A percentile compares a stretch with the other conserved stretches of the same genome.
Conservation (phyloP, 64 coral and sea anemone species). For the Cladopsammia gracilis region DNA sequence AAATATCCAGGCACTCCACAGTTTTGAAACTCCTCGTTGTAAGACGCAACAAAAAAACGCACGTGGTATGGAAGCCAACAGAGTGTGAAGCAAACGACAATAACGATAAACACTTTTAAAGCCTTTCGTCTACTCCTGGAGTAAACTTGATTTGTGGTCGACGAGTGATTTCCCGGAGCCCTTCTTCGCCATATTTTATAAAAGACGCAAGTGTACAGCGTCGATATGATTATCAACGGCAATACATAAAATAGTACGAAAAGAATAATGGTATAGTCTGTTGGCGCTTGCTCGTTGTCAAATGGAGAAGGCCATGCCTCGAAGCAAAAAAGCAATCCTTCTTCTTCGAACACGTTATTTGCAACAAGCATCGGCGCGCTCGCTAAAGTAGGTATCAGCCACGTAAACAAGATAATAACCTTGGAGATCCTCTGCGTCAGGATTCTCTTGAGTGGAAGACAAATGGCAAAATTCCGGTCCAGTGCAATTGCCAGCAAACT, state of each 20-base stretch:
- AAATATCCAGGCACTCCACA: slow-evolving; percentile 15
- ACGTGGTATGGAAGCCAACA: slow-evolving; percentile 72
- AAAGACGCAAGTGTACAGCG: slow-evolving; percentile 56
- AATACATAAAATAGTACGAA: slow-evolving; percentile 62
- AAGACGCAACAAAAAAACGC: slow-evolving; percentile 39
- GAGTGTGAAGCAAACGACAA: slow-evolving; percentile 39
- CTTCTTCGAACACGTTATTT: slow-evolving; percentile 9
- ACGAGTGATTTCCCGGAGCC: slow-evolving; percentile 34
- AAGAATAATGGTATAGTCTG: slow-evolving; percentile 65
- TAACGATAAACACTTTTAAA: slow-evolving; percentile 54
- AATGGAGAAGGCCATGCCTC: slow-evolving; percentile 68
- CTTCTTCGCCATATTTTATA: slow-evolving; percentile 68
- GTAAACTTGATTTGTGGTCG: slow-evolving; percentile 3
- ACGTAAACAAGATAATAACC: slow-evolving; percentile 51
- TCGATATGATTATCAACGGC: slow-evolving; percentile 52
- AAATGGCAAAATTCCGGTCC: slow-evolving; percentile 61
- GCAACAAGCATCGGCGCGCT: slow-evolving; percentile 58
- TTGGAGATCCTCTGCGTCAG: slow-evolving; percentile 42
- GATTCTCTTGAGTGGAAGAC: slow-evolving; percentile 38
- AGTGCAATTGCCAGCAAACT: slow-evolving; percentile 59
- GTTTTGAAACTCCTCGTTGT: neutral
- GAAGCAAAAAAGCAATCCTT: slow-evolving; percentile 32
- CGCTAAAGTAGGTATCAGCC: slow-evolving; percentile 37
- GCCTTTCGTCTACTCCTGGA: slow-evolving; percentile 38
- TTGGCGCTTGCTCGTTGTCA: slow-evolving; percentile 18